Conservation (phyloP, 2,113 vertebrate genomes). For the Chlamydotis undulata region DNA sequence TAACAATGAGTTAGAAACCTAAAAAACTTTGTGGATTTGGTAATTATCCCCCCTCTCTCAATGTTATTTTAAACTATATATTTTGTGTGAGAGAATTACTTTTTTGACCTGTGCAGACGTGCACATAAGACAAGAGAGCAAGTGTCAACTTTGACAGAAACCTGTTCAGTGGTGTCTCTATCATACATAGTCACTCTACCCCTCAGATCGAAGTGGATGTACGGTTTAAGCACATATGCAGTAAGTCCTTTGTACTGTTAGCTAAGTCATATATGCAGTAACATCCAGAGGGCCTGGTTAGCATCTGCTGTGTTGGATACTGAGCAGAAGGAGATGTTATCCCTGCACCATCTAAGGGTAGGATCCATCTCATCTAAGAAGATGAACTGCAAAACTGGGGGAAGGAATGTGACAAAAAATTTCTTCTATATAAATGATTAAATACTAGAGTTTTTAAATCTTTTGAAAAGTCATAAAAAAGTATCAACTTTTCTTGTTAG, state of each 20-base stretch:
- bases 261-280: neutral
- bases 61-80: neutral
- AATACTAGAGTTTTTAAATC: rapidly evolving
- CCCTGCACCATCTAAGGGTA: neutral
- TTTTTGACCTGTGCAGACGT: neutral
- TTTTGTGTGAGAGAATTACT: neutral
- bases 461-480: neutral
- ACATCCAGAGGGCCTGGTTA: neutral
- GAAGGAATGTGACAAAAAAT: neutral
- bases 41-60: neutral
- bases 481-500: neutral
- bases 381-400: neutral
- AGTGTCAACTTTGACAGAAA: neutral
- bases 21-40: neutral
- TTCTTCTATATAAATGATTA: neutral
- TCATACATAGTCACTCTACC: neutral
- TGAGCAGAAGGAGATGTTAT: neutral
- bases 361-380: neutral
- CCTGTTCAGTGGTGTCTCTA: neutral
- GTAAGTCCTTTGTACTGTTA: neutral
- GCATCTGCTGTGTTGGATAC: neutral
- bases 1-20: neutral
- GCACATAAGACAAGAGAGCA: neutral
- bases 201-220: neutral
- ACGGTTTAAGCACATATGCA: neutral